Percentiles rank a stretch among this genome's conserved stretches.
Conservation (phyloP, 2,888 invertebrate genomes). For the Omphaloscelis lunosa region DNA sequence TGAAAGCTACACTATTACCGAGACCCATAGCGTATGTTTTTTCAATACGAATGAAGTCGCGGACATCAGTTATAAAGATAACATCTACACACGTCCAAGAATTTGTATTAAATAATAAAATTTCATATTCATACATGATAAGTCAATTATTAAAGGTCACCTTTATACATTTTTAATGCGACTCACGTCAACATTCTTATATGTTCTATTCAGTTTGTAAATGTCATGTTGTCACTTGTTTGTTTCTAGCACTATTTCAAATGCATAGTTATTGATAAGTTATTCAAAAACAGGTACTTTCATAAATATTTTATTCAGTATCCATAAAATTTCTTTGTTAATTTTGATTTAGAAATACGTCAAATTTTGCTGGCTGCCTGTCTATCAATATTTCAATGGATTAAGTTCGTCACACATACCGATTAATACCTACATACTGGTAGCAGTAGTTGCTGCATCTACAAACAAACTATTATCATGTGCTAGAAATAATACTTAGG, state of each 20-base stretch:
- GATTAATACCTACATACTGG: neutral
- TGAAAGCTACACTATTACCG: neutral
- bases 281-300: conserved; percentile 24
- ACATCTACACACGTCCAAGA: conserved; percentile 1
- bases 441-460: too few relatives aligned
- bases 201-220: conserved; percentile 68
- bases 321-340: conserved; percentile 29
- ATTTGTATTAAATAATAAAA: conserved; percentile 24
- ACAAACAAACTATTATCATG: neutral
- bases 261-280: conserved; percentile 54
- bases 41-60: neutral
- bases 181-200: conserved; percentile 67
- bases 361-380: neutral
- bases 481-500: neutral
- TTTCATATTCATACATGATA: conserved; percentile 65
- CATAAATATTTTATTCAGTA: conserved; percentile 47
- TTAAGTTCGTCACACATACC: neutral
- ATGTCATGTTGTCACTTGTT: conserved; percentile 64
- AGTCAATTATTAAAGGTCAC: conserved; percentile 73
- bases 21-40: neutral
- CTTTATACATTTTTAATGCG: conserved; percentile 69
- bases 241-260: conserved; percentile 50
- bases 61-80: neutral
- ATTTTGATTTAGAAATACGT: conserved; percentile 17
- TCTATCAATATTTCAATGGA: neutral